A percentile compares a stretch with the other conserved stretches of the same genome.
Evolutionary conservation across 2,113 vertebrate species (phyloP).

Genomic region (Sprattus sprattus): DNA sequence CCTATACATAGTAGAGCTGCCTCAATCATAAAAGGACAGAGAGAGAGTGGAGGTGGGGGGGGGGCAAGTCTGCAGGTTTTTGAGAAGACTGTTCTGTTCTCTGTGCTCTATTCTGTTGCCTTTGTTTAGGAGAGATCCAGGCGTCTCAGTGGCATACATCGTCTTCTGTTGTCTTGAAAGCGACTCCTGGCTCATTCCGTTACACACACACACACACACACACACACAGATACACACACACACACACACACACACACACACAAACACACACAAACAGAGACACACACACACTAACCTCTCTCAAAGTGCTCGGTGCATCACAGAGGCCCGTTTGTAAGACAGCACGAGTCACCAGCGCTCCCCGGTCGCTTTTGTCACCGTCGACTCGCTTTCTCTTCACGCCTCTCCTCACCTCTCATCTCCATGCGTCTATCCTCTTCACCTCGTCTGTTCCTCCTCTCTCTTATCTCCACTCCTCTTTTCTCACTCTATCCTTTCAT

Average conservation of each 20-base stretch:
- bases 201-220: background rate
- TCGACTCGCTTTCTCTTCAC: background rate
- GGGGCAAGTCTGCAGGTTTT: background rate
- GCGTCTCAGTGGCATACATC: background rate
- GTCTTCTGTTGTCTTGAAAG: background rate
- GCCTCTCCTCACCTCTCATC: background rate
- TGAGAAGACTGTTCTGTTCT: background rate
- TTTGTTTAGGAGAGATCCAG: slow-evolving; percentile 20
- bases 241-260: background rate
- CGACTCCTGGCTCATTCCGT: background rate
- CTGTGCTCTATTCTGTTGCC: slow-evolving; percentile 10
- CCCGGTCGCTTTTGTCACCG: background rate
- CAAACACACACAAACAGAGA: background rate
- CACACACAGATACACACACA: background rate
- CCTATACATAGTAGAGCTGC: background rate
- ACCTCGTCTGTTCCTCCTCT: background rate
- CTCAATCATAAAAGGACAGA: background rate
- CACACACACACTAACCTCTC: background rate
- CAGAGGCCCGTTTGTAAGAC: background rate
- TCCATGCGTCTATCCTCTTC: background rate
- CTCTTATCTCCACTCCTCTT: background rate
- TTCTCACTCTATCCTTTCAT: slow-evolving; percentile 37
- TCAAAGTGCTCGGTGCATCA: background rate
- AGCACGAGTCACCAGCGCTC: background rate
- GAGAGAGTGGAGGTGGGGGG: background rate